These are phyloP conservation scores for Protonibea diacanthus DNA, from an alignment of 2,797 vertebrate genomes.

Conservation along the genomic window DNA sequence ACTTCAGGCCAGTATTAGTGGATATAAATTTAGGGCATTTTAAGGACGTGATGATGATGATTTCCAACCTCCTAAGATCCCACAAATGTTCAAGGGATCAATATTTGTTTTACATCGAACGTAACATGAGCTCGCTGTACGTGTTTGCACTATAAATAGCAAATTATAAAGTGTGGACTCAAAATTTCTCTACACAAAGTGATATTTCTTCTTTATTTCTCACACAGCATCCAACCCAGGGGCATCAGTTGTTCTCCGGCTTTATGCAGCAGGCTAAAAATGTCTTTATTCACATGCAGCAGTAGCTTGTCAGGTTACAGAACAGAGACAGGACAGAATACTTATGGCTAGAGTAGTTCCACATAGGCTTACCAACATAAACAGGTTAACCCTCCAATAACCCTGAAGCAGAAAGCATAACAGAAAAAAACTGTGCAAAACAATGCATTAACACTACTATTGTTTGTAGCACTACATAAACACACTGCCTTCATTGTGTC, in stretches of 20 bases:
- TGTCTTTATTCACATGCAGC: constrained; percentile 86
- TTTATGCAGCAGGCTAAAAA: constrained; percentile 77
- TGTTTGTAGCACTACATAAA: constrained; percentile 69
- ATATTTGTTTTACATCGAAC: neutral
- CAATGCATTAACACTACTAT: constrained; percentile 79
- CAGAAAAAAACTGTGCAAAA: constrained; percentile 84
- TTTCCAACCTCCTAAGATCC: neutral
- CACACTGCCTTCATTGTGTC: constrained; percentile 69
- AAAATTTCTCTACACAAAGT: constrained; percentile 34
- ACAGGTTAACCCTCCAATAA: constrained; percentile 46
- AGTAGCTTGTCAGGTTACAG: constrained; percentile 81
- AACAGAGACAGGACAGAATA: constrained; percentile 74
- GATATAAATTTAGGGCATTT: neutral
- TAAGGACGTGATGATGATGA: neutral
- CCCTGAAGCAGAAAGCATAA: constrained; percentile 74
- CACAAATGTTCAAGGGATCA: neutral
- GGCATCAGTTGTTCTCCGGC: constrained; percentile 68
- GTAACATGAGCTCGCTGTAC: neutral
- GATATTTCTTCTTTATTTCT: constrained; percentile 75
- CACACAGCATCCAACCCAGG: constrained; percentile 75
- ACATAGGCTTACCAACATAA: constrained; percentile 59
- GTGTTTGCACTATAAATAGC: neutral
- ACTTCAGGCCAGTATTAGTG: neutral
- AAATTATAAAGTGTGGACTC: constrained; percentile 22
- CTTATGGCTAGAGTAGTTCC: constrained; percentile 61